Evolutionary conservation across 2,888 invertebrate genomes (phyloP).

Genomic region (Odontomyia ornata): DNA sequence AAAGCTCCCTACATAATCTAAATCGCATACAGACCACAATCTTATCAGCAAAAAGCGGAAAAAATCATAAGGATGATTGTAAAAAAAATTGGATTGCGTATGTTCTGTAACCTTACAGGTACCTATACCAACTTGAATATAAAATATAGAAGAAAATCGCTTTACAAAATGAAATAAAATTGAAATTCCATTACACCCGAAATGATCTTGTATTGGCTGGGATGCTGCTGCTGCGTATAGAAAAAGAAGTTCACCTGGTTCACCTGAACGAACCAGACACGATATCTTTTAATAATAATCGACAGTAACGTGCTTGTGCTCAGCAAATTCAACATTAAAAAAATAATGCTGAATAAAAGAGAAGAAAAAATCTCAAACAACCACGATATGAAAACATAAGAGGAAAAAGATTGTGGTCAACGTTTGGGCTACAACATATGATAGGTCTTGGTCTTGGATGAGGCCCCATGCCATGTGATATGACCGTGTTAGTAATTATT

Average conservation of each 20-base stretch:
- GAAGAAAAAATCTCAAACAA: background rate
- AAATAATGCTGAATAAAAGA: background rate
- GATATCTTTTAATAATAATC: conserved; percentile 40
- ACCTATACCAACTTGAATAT: background rate
- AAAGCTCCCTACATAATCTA: conserved; percentile 20
- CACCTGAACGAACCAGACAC: conserved; percentile 38
- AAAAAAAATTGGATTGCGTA: background rate
- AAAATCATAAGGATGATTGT: background rate
- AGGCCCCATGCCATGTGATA: conserved; percentile 37
- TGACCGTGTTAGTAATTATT: conserved; percentile 47
- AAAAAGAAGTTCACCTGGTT: conserved; percentile 39
- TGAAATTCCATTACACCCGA: conserved; percentile 43
- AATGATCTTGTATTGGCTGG: background rate
- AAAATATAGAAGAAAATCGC: background rate
- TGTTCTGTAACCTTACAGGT: background rate
- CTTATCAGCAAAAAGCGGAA: background rate
- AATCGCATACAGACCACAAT: conserved; percentile 30
- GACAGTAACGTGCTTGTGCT: conserved; percentile 39
- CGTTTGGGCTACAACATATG: conserved; percentile 16
- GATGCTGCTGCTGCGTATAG: background rate
- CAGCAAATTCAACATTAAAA: background rate
- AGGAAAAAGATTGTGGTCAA: background rate
- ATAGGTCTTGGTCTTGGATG: background rate
- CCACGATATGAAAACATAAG: background rate
- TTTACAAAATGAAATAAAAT: conserved; percentile 35